Evolutionary conservation across 2,113 vertebrate species (phyloP).

Genomic region (Callipepla californica): DNA sequence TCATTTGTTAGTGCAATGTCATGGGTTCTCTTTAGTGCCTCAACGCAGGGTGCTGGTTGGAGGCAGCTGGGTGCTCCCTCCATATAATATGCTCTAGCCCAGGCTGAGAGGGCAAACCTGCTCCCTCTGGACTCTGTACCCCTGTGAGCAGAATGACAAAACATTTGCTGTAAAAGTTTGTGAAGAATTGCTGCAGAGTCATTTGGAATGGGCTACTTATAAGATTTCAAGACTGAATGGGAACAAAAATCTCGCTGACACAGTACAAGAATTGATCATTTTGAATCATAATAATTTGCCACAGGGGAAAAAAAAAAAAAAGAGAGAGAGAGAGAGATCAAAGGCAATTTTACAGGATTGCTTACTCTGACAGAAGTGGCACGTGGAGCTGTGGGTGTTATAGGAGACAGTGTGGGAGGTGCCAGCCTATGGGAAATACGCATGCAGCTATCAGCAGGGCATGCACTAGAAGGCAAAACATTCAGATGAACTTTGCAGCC

Average conservation of each 20-base stretch:
- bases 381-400: background rate
- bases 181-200: background rate
- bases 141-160: background rate
- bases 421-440: background rate
- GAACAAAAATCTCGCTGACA: slow-evolving; percentile 2
- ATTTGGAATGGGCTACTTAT: background rate
- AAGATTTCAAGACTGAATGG: background rate
- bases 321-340: too few relatives aligned
- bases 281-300: background rate
- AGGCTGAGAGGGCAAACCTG: background rate
- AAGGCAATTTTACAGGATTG: background rate
- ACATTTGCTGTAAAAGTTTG: background rate
- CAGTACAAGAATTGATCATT: background rate
- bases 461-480: background rate
- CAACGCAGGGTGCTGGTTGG: background rate
- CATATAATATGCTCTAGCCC: background rate
- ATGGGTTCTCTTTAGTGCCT: background rate
- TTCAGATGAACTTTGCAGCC: background rate
- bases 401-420: background rate
- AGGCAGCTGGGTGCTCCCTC: background rate
- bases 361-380: background rate
- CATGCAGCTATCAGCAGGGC: background rate
- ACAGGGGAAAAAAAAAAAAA: background rate
- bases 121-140: background rate
- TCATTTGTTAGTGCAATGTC: background rate